These are phyloP conservation scores for Phainopepla nitens DNA, from an alignment of 2,113 vertebrate species.

Conservation along the genomic window DNA sequence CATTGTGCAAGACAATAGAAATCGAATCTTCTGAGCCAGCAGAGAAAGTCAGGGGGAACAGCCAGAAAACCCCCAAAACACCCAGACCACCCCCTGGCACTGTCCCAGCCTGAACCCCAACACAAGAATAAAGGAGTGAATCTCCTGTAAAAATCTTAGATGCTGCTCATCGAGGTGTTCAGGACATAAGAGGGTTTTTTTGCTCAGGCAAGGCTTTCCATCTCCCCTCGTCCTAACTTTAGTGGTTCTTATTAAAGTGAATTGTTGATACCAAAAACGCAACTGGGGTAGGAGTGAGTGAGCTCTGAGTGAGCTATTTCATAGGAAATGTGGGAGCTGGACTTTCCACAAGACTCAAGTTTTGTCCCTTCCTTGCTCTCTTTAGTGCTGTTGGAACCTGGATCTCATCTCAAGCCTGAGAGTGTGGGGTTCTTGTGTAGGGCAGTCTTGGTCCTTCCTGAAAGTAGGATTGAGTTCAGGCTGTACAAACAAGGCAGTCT, in stretches of 20 bases:
- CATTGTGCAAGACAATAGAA: neutral
- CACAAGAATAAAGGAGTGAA: neutral
- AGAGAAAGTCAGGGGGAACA: neutral
- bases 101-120: neutral
- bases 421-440: accelerated
- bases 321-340: neutral
- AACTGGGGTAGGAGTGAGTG: neutral
- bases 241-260: neutral
- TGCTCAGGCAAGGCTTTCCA: neutral
- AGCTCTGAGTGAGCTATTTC: neutral
- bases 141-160: neutral
- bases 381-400: accelerated
- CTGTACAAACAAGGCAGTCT: neutral
- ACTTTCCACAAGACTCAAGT: neutral
- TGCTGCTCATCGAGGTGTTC: neutral
- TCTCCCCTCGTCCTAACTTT: neutral
- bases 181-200: neutral
- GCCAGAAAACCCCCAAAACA: neutral
- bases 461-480: neutral
- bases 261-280: neutral
- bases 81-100: neutral
- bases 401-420: neutral
- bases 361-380: neutral
- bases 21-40: neutral
- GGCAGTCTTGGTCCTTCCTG: neutral